Conservation (phyloP, 1,140 invertebrate genomes). For the Brachionus plicatilis region DNA sequence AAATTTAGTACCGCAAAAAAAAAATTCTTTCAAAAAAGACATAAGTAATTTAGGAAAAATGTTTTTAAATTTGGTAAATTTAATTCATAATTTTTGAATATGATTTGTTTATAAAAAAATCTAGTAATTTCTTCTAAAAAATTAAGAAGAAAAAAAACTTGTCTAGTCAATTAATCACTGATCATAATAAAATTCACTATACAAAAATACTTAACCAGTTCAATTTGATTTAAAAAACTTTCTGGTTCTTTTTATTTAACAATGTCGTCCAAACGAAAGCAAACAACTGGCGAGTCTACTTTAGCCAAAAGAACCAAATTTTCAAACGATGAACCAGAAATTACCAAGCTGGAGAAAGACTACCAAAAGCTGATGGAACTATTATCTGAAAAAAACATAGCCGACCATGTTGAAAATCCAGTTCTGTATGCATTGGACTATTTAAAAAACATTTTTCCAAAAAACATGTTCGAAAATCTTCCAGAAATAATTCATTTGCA, state of each 20-base stretch:
- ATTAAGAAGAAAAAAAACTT: background rate
- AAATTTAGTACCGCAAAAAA: too few relatives aligned
- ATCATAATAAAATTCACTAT: background rate
- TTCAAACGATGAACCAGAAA: background rate
- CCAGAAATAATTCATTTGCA: conserved; percentile 13
- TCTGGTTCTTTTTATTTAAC: background rate
- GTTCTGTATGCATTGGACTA: background rate
- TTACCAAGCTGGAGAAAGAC: background rate
- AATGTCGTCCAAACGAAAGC: conserved; percentile 4
- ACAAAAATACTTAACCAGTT: background rate
- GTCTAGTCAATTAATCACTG: background rate
- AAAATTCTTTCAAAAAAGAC: too few relatives aligned
- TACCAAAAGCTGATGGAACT: background rate
- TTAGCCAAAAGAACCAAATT: background rate
- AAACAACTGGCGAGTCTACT: too few relatives aligned
- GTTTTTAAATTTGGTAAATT: too few relatives aligned
- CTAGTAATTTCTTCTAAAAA: background rate
- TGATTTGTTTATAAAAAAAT: too few relatives aligned
- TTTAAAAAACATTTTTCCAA: background rate
- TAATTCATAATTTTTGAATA: too few relatives aligned
- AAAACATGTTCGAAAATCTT: conserved; percentile 22
- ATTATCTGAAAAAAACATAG: background rate
- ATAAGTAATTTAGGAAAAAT: too few relatives aligned
- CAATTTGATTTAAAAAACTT: background rate
- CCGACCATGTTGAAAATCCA: background rate